Conservation (phyloP, 2,113 vertebrate species). For the Micronycteris hirsuta region DNA sequence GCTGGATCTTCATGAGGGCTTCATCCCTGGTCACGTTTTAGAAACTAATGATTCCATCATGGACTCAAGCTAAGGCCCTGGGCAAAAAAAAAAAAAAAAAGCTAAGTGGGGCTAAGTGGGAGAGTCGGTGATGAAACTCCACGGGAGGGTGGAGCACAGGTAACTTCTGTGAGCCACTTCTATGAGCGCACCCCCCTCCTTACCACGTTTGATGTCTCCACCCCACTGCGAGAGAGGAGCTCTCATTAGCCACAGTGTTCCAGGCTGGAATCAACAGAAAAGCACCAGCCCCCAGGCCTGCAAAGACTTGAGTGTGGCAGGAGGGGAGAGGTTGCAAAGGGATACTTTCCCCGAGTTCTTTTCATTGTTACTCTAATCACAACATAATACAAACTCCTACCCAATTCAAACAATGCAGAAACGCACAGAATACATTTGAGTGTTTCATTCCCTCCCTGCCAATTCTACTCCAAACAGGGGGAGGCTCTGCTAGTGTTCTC, state of each 20-base stretch:
- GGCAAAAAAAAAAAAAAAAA: neutral
- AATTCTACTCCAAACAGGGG: neutral
- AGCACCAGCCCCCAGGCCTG: neutral
- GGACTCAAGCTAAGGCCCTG: neutral
- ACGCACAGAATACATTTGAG: neutral
- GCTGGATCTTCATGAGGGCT: neutral
- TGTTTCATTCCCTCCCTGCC: neutral
- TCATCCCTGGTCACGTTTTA: neutral
- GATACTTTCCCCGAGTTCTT: neutral
- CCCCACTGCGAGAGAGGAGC: neutral
- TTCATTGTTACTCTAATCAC: neutral
- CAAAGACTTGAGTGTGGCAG: neutral
- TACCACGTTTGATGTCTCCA: neutral
- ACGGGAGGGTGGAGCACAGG: rapidly evolving
- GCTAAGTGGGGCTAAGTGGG: neutral
- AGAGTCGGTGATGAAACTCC: neutral
- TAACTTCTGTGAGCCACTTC: neutral
- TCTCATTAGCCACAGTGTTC: neutral
- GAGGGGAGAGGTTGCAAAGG: neutral
- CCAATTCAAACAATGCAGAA: neutral
- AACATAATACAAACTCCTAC: neutral
- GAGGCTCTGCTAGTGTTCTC: neutral
- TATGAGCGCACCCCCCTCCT: rapidly evolving
- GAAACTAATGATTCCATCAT: neutral
- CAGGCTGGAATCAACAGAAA: neutral